Percentiles rank a stretch among this genome's conserved stretches.
These are phyloP conservation scores for Nomada fucata DNA, from an alignment of 2,888 invertebrate genomes.

Conservation along the genomic window DNA sequence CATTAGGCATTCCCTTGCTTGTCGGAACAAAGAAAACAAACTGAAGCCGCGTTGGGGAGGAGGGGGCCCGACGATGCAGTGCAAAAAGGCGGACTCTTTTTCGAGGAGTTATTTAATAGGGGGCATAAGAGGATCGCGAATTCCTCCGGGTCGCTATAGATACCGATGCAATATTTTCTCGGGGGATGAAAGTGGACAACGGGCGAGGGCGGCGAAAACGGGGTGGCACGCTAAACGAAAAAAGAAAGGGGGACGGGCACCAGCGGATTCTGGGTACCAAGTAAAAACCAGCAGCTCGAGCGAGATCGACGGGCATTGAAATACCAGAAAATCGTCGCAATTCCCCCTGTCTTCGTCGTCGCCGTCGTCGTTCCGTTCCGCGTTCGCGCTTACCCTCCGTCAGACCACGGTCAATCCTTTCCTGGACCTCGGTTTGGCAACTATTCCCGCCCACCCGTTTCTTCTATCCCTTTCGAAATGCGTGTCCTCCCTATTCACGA, in stretches of 20 bases:
- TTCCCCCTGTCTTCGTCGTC: neutral
- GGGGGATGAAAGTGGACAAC: conserved; percentile 13
- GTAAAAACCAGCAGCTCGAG: conserved; percentile 31
- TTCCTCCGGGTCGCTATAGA: conserved; percentile 57
- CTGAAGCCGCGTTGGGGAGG: neutral
- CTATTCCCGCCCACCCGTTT: neutral
- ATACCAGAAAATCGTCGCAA: conserved; percentile 60
- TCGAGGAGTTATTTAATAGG: conserved; percentile 53
- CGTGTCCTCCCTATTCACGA: neutral
- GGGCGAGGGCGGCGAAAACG: conserved; percentile 15
- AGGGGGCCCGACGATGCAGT: neutral
- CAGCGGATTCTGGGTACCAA: neutral
- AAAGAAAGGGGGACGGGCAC: conserved; percentile 21
- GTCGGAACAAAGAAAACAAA: conserved; percentile 6
- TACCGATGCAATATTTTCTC: conserved; percentile 63
- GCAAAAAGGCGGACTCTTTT: conserved; percentile 41
- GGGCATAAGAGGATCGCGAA: conserved; percentile 59
- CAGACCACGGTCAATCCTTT: neutral
- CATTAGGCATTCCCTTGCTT: conserved; percentile 22
- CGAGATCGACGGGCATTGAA: conserved; percentile 72
- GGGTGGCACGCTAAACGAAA: conserved; percentile 50
- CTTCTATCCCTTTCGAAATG: conserved; percentile 17
- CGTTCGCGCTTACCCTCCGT: neutral
- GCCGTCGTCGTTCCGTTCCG: neutral
- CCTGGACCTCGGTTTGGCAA: conserved; percentile 15